phyloP scores from a whole-genome alignment of 1,140 invertebrate species.

The Saxidomus purpurata region DNA sequence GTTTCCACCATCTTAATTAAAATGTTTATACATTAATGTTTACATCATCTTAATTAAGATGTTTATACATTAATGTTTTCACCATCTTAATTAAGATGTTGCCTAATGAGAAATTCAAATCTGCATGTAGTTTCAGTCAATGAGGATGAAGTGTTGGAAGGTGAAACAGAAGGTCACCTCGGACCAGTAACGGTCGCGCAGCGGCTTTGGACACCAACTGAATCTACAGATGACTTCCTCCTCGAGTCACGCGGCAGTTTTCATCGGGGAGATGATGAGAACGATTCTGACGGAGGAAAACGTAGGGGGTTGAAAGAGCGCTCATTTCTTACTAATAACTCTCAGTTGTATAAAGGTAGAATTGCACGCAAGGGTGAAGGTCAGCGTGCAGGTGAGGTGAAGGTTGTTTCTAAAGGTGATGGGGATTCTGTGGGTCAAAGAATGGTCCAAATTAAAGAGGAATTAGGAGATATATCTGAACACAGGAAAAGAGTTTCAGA shows the following conservation, averaged over 20 bases:
- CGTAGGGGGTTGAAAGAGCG: constrained; percentile 46
- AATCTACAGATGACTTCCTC: constrained; percentile 36
- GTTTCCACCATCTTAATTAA: too few relatives aligned
- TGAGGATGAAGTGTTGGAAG: neutral
- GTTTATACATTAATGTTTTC: neutral
- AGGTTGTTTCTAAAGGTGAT: constrained; percentile 49
- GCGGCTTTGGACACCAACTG: constrained; percentile 25
- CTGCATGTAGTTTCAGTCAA: constrained; percentile 57
- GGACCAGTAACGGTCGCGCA: neutral
- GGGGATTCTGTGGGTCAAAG: constrained; percentile 26
- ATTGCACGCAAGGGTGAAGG: constrained; percentile 59
- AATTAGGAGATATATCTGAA: neutral
- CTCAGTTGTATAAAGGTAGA: constrained; percentile 61
- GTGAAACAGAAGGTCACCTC: neutral
- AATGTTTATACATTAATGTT: neutral
- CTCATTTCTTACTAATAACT: constrained; percentile 55
- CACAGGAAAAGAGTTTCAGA: neutral
- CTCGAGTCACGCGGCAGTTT: constrained; percentile 19
- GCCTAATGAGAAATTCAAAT: neutral
- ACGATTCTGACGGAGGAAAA: constrained; percentile 49
- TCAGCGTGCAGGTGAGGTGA: constrained; percentile 39
- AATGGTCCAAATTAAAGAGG: constrained; percentile 51
- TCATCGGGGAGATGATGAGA: constrained; percentile 16
- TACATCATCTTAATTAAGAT: too few relatives aligned
- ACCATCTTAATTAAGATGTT: neutral